Conservation (phyloP, 1,140 invertebrate genomes). For the Tribolium madens region DNA sequence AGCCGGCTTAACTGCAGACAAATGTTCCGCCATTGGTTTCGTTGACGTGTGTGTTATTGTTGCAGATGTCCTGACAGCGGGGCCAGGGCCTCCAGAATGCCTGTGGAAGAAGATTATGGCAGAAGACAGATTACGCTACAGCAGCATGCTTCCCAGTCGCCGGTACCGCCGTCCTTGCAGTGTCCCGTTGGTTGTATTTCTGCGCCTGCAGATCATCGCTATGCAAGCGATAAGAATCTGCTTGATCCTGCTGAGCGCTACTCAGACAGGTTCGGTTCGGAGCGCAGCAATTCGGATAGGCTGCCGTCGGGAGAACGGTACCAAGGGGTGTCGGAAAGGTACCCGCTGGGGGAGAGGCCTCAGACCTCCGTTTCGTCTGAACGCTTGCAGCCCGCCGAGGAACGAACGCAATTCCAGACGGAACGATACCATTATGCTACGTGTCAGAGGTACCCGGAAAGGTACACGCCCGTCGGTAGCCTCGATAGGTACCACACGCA, state of each 20-base stretch:
- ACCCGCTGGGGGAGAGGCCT: constrained; percentile 62
- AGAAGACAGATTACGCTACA: constrained; percentile 61
- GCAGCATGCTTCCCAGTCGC: constrained; percentile 49
- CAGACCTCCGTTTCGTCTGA: constrained; percentile 60
- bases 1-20: constrained; percentile 12
- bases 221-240: constrained; percentile 52
- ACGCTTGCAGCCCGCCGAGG: constrained; percentile 51
- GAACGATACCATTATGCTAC: constrained; percentile 53
- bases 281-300: constrained; percentile 60
- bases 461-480: constrained; percentile 55
- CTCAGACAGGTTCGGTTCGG: constrained; percentile 56
- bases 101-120: constrained; percentile 63
- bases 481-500: constrained; percentile 56
- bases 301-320: constrained; percentile 61
- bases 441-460: constrained; percentile 55
- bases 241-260: constrained; percentile 46
- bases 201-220: constrained; percentile 53
- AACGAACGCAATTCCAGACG: neutral
- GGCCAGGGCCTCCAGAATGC: constrained; percentile 65
- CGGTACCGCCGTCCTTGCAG: constrained; percentile 37
- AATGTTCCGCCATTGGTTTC: constrained; percentile 14
- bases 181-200: constrained; percentile 60
- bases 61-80: constrained; percentile 67
- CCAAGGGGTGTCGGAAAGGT: constrained; percentile 62
- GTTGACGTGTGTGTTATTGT: constrained; percentile 39